Conservation (phyloP, 1,140 invertebrate species). For the Caerostris darwini region DNA sequence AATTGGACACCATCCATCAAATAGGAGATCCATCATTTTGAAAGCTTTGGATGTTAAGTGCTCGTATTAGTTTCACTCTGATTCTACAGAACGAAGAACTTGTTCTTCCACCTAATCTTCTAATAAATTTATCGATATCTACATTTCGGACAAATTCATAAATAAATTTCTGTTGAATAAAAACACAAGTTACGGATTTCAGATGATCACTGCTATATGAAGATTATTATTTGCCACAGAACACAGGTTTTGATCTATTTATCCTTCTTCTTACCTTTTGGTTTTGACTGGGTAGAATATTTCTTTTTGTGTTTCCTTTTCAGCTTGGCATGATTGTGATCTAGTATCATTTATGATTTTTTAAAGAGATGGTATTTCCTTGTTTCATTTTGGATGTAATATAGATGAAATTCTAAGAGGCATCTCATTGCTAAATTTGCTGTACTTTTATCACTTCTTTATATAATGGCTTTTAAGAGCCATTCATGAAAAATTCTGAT, state of each 20-base stretch:
- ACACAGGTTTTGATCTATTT: neutral
- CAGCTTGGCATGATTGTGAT: neutral
- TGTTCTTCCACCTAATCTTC: neutral
- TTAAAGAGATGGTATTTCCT: no score
- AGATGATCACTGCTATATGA: neutral
- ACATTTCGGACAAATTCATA: neutral
- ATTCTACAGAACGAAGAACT: neutral
- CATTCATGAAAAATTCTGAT: no score
- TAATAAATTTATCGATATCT: constrained; percentile 5
- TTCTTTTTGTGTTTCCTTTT: neutral
- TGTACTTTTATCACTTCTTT: no score
- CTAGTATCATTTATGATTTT: neutral
- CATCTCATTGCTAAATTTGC: no score
- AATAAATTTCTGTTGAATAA: neutral
- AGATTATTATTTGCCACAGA: neutral
- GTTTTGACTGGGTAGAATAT: neutral
- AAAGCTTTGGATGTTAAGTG: neutral
- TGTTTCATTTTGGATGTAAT: no score
- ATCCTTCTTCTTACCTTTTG: neutral
- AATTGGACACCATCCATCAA: neutral
- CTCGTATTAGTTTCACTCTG: neutral
- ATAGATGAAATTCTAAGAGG: no score
- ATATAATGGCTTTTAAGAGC: no score
- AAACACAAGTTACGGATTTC: neutral
- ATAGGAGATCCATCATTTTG: neutral